These are phyloP conservation scores for Cyrtodaria siliqua DNA, from an alignment of 2,888 invertebrate species.

Conservation along the genomic window DNA sequence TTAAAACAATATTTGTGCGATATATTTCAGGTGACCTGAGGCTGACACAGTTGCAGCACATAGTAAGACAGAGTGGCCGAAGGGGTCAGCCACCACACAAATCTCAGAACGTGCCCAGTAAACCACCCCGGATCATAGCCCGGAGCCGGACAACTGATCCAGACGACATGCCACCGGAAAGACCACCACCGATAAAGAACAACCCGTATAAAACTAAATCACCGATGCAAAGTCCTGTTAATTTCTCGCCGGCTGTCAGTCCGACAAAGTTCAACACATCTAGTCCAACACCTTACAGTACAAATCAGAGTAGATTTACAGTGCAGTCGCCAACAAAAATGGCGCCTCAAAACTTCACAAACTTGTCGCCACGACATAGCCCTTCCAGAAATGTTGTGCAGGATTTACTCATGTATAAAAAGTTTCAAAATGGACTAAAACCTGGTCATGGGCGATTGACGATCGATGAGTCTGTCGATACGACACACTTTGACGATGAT, in stretches of 20 bases:
- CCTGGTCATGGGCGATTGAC: conserved; percentile 34
- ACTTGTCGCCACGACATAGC: conserved; percentile 30
- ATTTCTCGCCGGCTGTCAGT: conserved; percentile 45
- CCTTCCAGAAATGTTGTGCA: conserved; percentile 61
- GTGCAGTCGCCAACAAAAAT: conserved; percentile 38
- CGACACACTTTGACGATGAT: conserved; percentile 58
- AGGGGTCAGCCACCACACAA: conserved; percentile 55
- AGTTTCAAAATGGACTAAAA: conserved; percentile 59
- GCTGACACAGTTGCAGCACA: conserved; percentile 46
- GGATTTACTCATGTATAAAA: conserved; percentile 64
- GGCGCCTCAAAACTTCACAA: conserved; percentile 7
- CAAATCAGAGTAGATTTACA: conserved; percentile 31
- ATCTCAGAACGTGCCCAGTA: conserved; percentile 17
- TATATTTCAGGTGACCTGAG: conserved; percentile 55
- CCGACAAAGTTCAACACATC: conserved; percentile 49
- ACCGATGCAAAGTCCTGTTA: conserved; percentile 36
- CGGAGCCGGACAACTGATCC: conserved; percentile 20
- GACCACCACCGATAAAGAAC: conserved; percentile 57
- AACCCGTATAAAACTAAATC: conserved; percentile 56
- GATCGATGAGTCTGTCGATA: conserved; percentile 60
- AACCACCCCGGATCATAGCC: conserved; percentile 50
- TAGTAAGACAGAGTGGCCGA: conserved; percentile 58
- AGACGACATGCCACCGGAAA: conserved; percentile 46
- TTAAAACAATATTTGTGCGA: too few species aligned
- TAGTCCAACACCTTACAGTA: conserved; percentile 54